A percentile compares a stretch with the other conserved stretches of the same genome.
Conservation (phyloP, 2,113 vertebrate species). For the Chloroceryle aenea region DNA sequence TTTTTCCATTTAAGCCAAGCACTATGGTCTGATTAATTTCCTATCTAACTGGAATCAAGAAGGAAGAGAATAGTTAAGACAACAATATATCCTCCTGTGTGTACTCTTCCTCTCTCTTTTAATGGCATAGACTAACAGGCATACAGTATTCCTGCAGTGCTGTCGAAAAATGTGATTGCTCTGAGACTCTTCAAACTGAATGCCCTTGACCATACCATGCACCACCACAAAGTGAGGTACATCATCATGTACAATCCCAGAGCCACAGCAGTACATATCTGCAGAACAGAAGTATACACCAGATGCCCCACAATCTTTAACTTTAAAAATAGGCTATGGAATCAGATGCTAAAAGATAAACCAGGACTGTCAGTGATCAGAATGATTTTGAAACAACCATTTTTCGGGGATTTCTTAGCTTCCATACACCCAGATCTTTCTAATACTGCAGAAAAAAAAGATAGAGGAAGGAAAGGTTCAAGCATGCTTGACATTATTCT, state of each 20-base stretch:
- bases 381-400: background rate
- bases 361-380: background rate
- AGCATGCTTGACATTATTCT: background rate
- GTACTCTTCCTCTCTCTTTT: background rate
- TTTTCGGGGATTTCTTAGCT: background rate
- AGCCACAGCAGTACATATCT: accelerated
- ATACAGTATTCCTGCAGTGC: background rate
- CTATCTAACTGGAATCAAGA: background rate
- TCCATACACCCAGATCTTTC: background rate
- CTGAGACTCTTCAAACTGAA: background rate
- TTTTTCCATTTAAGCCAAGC: background rate
- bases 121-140: accelerated
- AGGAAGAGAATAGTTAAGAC: background rate
- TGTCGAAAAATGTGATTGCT: background rate
- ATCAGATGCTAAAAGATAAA: background rate
- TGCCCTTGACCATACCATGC: background rate
- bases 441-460: background rate
- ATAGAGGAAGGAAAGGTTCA: background rate
- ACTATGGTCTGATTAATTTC: background rate
- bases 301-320: background rate
- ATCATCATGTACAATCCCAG: accelerated
- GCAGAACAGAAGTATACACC: background rate
- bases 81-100: background rate
- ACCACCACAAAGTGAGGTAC: background rate
- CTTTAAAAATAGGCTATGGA: accelerated